Base-by-base conservation (phyloP, 2,113 vertebrate genomes). In the Cyanoramphus novaezelandiae region DNA sequence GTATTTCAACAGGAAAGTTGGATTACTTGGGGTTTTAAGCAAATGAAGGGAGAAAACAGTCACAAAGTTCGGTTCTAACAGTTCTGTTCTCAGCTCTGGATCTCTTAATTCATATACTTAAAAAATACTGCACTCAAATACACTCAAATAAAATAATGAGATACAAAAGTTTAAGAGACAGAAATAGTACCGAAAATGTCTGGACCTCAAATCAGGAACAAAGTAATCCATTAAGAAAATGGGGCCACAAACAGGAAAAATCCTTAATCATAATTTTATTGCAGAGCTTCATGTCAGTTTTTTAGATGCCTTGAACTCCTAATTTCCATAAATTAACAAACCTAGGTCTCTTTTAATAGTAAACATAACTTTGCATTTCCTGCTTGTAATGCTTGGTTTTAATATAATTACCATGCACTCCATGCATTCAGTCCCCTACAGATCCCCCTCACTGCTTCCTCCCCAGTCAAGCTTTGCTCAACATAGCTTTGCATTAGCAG, bases 301-400 rank as follows among this genome's bases (percentile, higher is more conserved):
- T 90, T 92, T 72, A 88, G 77, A 91, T 82, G 82, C 49, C 71
- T 91, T 95, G 90, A 89, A 92, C 70, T 76, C 81, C 91, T 85
- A 37, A 95, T 96, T 92, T 93, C 88, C 92, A 93, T 88, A 92
- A 93, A 91, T 93, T 84, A 94, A 62, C 86, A 88, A 65, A 76
- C 72, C 44, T 68, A 39, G 46, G 6, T 53, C 69, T 94, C 80
- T 86, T 95, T 84, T 94, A 91, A 92, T 57, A 93, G 86, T 82
- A 88, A 94, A 41, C 72, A 82, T 79, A 96, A 90, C 69, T 95
- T 86, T 79, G 76, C n/a, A 82, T 92, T 96, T 93, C 62, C 65
- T 89, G 62, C 80, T 72, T 49, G 44, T 14, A 84, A 46, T 59
- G 77, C 52, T 75, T 82, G 65, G 24, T 39, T 95, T 86, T 94